Evolutionary conservation across 2,797 vertebrate genomes (phyloP).

Genomic region (Lycodopsis pacificus): DNA sequence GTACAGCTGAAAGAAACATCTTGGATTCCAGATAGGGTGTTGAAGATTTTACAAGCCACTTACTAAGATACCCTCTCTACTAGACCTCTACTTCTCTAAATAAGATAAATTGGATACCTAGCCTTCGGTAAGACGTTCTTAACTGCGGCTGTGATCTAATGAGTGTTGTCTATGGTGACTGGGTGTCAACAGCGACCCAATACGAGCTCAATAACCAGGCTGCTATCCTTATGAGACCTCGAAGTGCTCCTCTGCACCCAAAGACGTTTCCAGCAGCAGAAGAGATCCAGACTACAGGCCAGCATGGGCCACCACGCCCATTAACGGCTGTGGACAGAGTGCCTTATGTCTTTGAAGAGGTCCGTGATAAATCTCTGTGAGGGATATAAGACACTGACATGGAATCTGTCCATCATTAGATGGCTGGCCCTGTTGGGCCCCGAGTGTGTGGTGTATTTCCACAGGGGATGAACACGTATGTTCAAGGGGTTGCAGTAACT

Average conservation of each 20-base stretch:
- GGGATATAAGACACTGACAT: constrained; percentile 36
- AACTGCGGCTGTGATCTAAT: constrained; percentile 21
- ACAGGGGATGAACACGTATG: constrained; percentile 13
- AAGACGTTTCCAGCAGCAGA: constrained; percentile 42
- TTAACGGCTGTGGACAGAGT: constrained; percentile 35
- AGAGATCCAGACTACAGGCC: constrained; percentile 19
- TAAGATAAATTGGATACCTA: not conserved
- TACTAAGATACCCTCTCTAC: not conserved
- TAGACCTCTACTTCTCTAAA: not conserved
- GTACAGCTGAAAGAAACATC: not conserved
- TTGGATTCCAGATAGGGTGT: not conserved
- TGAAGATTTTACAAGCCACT: constrained; percentile 9
- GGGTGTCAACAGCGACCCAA: constrained; percentile 47
- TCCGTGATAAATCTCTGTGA: constrained; percentile 20
- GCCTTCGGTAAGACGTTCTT: not conserved
- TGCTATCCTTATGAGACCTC: constrained; percentile 25
- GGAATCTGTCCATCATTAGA: constrained; percentile 32
- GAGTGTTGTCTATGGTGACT: constrained; percentile 11
- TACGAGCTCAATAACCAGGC: constrained; percentile 47
- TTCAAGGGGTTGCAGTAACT: constrained; percentile 8
- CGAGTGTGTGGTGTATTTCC: constrained; percentile 13
- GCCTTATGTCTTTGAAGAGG: constrained; percentile 32
- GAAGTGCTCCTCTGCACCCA: constrained; percentile 18
- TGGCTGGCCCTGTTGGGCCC: constrained; percentile 5
- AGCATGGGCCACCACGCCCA: constrained; percentile 12